Conservation (phyloP, 1,140 invertebrate genomes). For the Delia radicum region DNA sequence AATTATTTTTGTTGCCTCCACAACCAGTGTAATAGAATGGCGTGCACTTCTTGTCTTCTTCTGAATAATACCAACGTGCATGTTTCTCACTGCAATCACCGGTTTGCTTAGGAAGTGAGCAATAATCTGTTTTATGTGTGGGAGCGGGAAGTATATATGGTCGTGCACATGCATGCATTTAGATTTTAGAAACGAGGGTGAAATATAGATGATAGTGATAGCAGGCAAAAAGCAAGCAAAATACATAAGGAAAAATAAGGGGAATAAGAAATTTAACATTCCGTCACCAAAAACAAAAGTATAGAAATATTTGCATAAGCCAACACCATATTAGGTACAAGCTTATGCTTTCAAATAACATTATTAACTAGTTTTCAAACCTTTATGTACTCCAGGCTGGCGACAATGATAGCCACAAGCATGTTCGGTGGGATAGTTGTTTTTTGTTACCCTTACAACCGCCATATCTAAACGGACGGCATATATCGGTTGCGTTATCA, state of each 20-base stretch:
- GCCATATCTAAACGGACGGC: slow-evolving; percentile 80
- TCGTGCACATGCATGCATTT: slow-evolving; percentile 21
- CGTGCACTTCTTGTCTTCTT: slow-evolving; percentile 80
- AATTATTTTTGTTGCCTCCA: slow-evolving; percentile 87
- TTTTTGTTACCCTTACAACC: slow-evolving; percentile 89
- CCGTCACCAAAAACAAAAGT: slow-evolving; percentile 23
- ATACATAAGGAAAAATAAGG: slow-evolving; percentile 2
- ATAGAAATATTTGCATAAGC: background rate
- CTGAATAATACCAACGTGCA: slow-evolving; percentile 85
- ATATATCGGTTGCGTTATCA: slow-evolving; percentile 69
- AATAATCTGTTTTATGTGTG: slow-evolving; percentile 65
- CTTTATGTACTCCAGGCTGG: slow-evolving; percentile 70
- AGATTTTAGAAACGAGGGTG: slow-evolving; percentile 16
- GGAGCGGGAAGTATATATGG: slow-evolving; percentile 17
- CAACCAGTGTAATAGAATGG: slow-evolving; percentile 95
- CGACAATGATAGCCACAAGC: slow-evolving; percentile 78
- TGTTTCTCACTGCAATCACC: slow-evolving; percentile 80
- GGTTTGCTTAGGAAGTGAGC: slow-evolving; percentile 72
- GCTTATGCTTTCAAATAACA: background rate
- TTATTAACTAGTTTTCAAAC: slow-evolving; percentile 57
- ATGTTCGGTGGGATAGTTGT: slow-evolving; percentile 80
- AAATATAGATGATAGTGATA: too few relatives aligned
- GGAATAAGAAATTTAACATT: background rate
- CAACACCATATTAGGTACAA: background rate
- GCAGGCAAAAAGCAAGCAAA: slow-evolving; percentile 39